Percentiles rank a stretch among this genome's conserved stretches.
phyloP scores from a whole-genome alignment of 2,113 vertebrate species.

The Cyanistes caeruleus region DNA sequence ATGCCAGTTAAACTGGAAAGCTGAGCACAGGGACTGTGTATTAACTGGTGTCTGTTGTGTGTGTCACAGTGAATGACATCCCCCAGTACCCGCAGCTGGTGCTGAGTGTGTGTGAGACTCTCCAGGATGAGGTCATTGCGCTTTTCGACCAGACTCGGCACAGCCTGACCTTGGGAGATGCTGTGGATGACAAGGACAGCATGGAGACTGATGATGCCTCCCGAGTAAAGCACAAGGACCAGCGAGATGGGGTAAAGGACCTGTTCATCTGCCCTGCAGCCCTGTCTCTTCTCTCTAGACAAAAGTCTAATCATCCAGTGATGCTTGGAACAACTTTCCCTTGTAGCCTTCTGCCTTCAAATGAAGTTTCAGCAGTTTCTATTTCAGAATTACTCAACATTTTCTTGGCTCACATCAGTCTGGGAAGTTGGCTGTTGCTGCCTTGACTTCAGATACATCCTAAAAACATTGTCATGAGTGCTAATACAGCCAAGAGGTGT shows the following conservation, averaged over 20 bases:
- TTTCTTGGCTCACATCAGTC: not conserved
- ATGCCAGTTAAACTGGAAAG: not conserved
- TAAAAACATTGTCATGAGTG: not conserved
- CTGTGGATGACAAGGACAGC: constrained; percentile 88
- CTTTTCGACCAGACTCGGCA: constrained; percentile 90
- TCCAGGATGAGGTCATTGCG: constrained; percentile 88
- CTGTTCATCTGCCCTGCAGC: not conserved
- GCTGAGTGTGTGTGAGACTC: constrained; percentile 89
- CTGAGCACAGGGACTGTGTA: not conserved
- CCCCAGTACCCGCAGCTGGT: constrained; percentile 94
- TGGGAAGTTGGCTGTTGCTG: not conserved
- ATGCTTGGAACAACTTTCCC: not conserved
- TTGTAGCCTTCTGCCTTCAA: not conserved
- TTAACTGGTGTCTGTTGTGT: not conserved
- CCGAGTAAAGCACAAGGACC: constrained; percentile 86
- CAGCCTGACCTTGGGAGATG: constrained; percentile 67
- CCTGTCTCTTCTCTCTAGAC: not conserved
- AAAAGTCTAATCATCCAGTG: not conserved
- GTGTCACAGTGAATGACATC: constrained; percentile 84
- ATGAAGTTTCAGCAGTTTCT: not conserved
- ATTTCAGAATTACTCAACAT: fast-evolving
- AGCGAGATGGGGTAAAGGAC: constrained; percentile 87
- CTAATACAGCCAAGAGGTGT: not conserved
- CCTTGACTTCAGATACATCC: not conserved
- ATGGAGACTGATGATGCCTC: constrained; percentile 92